These are phyloP conservation scores for Oligia latruncula DNA, from an alignment of 2,888 invertebrate genomes.

Conservation along the genomic window DNA sequence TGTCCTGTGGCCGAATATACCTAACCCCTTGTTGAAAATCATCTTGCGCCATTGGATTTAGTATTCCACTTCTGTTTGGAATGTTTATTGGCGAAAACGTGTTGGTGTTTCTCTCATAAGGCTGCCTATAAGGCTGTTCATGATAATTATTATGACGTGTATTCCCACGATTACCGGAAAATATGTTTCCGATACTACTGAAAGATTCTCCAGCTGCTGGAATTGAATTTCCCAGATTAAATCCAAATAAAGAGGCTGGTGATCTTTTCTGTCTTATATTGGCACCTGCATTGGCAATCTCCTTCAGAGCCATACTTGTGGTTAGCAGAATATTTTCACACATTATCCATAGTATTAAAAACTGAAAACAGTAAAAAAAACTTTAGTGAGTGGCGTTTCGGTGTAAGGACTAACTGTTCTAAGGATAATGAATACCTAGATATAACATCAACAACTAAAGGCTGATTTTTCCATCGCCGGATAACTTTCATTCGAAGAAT, in stretches of 20 bases:
- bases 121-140: background rate
- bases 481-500: no score
- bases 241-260: conserved; percentile 56
- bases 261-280: conserved; percentile 47
- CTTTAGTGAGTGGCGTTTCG: background rate
- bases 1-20: conserved; percentile 13
- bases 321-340: conserved; percentile 20
- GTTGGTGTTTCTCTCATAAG: background rate
- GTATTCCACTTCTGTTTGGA: conserved; percentile 12
- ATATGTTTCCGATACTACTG: conserved; percentile 34
- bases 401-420: background rate
- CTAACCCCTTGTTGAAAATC: background rate
- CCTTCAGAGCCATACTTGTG: conserved; percentile 23
- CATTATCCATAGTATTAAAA: conserved; percentile 38
- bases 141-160: background rate
- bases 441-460: no score
- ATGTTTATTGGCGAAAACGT: background rate
- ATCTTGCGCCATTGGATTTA: background rate
- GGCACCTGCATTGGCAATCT: background rate
- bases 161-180: conserved; percentile 28
- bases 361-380: conserved; percentile 38
- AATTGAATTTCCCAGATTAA: conserved; percentile 33
- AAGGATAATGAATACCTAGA: background rate
- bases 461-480: no score
- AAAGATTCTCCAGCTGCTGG: conserved; percentile 26